Conservation (phyloP, 1,140 invertebrate species). For the Ceratina japonica region DNA sequence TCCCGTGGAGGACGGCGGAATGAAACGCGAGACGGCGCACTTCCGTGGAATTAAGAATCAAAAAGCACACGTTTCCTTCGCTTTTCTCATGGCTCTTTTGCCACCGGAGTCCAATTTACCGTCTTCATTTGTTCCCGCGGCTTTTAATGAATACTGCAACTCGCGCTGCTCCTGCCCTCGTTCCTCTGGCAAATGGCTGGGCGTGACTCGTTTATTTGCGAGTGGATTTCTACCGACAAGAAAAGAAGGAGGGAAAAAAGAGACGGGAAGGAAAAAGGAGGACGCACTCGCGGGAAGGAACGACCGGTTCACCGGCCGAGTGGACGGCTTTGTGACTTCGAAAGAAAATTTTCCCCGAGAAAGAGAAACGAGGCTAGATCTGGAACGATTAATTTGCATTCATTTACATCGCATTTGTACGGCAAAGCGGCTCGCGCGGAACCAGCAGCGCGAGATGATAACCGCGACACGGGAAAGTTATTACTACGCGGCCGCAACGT, state of each 20-base stretch:
- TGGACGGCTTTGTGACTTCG: slow-evolving; percentile 49
- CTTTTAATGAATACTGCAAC: slow-evolving; percentile 53
- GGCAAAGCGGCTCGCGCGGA: background rate
- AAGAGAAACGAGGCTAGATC: slow-evolving; percentile 36
- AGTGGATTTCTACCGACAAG: slow-evolving; percentile 36
- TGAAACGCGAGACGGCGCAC: background rate
- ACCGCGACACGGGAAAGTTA: slow-evolving; percentile 28
- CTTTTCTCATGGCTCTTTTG: slow-evolving; percentile 1
- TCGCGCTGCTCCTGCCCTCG: slow-evolving; percentile 38
- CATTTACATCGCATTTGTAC: slow-evolving; percentile 38
- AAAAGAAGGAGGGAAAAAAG: slow-evolving; percentile 3
- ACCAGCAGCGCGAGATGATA: slow-evolving; percentile 13
- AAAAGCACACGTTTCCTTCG: background rate
- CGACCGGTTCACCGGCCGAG: slow-evolving; percentile 30
- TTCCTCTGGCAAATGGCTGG: slow-evolving; percentile 59
- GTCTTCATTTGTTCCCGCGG: slow-evolving; percentile 46
- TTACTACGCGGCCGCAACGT: background rate
- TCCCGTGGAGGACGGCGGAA: background rate
- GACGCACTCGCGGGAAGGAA: slow-evolving; percentile 40
- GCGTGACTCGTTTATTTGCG: slow-evolving; percentile 62
- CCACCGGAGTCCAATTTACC: slow-evolving; percentile 30
- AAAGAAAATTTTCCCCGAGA: slow-evolving; percentile 50
- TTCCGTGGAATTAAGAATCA: slow-evolving; percentile 22
- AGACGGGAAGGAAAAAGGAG: background rate
- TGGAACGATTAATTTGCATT: slow-evolving; percentile 51